A percentile compares a stretch with the other conserved stretches of the same genome.
Evolutionary conservation across 2,797 vertebrate genomes (phyloP).

Genomic region (Anolis apletophallus): DNA sequence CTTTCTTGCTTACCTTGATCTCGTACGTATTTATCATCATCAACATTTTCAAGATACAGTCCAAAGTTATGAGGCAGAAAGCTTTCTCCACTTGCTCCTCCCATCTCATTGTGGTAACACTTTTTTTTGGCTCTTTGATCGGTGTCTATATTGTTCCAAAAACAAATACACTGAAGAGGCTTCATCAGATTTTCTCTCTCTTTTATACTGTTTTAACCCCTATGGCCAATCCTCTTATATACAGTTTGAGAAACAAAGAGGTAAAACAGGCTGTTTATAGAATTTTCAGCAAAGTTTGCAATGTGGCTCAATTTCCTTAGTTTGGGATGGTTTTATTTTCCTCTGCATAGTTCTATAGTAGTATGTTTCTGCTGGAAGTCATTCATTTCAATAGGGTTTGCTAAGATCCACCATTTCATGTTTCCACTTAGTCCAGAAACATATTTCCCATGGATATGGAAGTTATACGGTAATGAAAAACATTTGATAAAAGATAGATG

Average conservation of each 20-base stretch:
- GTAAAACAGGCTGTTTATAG: slow-evolving; percentile 60
- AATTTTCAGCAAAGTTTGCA: slow-evolving; percentile 12
- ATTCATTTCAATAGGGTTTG: no score
- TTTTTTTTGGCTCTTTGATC: slow-evolving; percentile 46
- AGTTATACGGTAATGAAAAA: no score
- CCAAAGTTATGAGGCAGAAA: slow-evolving; percentile 23
- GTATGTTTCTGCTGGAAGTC: no score
- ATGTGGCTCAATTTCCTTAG: neutral
- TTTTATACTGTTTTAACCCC: slow-evolving; percentile 63
- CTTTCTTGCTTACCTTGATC: slow-evolving; percentile 26
- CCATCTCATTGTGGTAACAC: slow-evolving; percentile 50
- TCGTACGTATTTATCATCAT: slow-evolving; percentile 53
- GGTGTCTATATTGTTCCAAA: slow-evolving; percentile 46
- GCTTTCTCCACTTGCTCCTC: slow-evolving; percentile 55
- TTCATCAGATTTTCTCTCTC: slow-evolving; percentile 58
- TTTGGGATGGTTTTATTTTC: neutral
- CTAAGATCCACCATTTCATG: no score
- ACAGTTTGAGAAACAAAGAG: slow-evolving; percentile 64
- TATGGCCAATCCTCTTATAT: slow-evolving; percentile 64
- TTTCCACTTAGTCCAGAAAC: no score
- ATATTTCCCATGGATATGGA: no score
- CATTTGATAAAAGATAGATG: no score
- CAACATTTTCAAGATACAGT: slow-evolving; percentile 34
- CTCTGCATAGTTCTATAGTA: no score
- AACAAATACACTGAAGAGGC: neutral